These are phyloP conservation scores for Oncorhynchus mykiss DNA, from an alignment of 2,113 vertebrate genomes.

Conservation along the genomic window DNA sequence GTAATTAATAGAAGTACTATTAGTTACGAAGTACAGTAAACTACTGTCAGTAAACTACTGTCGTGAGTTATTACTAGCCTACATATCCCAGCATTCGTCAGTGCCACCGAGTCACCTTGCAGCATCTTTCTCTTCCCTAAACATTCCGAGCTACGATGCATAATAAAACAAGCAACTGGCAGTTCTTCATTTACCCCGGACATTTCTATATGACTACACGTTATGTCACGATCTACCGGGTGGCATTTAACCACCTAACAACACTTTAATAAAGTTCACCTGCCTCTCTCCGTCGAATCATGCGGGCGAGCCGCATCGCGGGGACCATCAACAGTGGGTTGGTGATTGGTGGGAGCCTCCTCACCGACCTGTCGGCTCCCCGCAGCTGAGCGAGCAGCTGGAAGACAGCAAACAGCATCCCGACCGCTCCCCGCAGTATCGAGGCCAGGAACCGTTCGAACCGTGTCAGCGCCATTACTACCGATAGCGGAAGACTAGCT, in stretches of 20 bases:
- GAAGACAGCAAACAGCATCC: slow-evolving; percentile 47
- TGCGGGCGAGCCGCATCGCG: slow-evolving; percentile 57
- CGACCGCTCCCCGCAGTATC: slow-evolving; percentile 47
- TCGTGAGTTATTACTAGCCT: background rate
- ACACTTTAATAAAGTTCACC: slow-evolving; percentile 7
- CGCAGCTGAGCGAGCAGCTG: slow-evolving; percentile 22
- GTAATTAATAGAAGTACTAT: background rate
- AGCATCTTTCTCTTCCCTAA: slow-evolving; percentile 1
- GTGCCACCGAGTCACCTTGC: background rate
- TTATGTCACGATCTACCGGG: background rate
- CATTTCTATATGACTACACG: background rate
- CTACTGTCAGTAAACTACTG: background rate
- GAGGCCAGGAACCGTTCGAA: slow-evolving; percentile 41
- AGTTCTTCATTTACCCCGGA: background rate
- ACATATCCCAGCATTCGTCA: background rate
- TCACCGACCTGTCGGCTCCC: background rate
- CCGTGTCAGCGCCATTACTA: slow-evolving; percentile 56
- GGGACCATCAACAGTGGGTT: slow-evolving; percentile 59
- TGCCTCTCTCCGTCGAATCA: slow-evolving; percentile 67
- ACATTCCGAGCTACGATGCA: background rate
- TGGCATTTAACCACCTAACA: background rate
- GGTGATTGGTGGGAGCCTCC: slow-evolving; percentile 39
- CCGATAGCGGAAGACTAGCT: background rate
- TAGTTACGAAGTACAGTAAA: no score
- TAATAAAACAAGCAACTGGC: background rate